Conservation (phyloP, 64 coral and sea anemone genomes). For the Stichodactyla helianthus region DNA sequence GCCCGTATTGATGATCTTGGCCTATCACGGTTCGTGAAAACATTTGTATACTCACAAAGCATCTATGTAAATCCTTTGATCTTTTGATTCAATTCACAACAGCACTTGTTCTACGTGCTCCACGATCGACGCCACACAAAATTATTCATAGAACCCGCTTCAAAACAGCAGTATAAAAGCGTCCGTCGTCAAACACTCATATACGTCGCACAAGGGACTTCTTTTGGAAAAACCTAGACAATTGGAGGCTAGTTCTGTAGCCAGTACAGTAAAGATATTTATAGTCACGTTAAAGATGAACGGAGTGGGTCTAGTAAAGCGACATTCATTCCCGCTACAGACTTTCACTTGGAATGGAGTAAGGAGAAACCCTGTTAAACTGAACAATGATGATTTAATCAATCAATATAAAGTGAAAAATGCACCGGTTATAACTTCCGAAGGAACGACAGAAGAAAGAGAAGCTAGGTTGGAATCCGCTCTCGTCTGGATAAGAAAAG, state of each 20-base stretch:
- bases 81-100: conserved; percentile 5
- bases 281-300: conserved; percentile 7
- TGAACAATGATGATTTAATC: conserved; percentile 45
- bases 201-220: background rate
- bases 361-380: conserved; percentile 19
- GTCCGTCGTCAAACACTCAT: background rate
- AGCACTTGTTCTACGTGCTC: background rate
- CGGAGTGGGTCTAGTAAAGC: conserved; percentile 38
- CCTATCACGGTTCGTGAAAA: conserved; percentile 10
- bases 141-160: background rate
- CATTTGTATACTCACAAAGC: background rate
- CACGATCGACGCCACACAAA: background rate
- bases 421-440: conserved; percentile 57
- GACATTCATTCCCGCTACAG: conserved; percentile 85
- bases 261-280: background rate
- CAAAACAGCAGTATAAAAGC: background rate
- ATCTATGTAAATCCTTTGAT: conserved; percentile 8
- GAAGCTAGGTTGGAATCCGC: conserved; percentile 63
- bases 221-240: background rate
- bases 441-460: conserved; percentile 72
- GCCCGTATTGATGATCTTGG: conserved; percentile 2
- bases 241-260: background rate
- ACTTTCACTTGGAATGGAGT: conserved; percentile 75
- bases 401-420: conserved; percentile 29
- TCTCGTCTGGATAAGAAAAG: conserved; percentile 82